phyloP scores from a whole-genome alignment of 2,113 vertebrate genomes.

The Cervus canadensis region DNA sequence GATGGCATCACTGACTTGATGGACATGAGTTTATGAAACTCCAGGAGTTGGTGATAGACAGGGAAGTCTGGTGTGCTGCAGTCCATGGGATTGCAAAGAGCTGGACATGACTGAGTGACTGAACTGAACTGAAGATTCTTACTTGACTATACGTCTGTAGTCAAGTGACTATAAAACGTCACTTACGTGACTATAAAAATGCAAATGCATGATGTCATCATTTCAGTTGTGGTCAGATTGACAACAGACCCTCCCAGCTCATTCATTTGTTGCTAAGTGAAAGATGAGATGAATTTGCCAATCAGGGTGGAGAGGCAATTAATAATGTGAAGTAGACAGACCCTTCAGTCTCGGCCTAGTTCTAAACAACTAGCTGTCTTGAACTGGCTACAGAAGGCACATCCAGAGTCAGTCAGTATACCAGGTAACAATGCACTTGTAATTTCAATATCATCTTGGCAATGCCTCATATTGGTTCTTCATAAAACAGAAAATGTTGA shows the following conservation, averaged over 20 bases:
- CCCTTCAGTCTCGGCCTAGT: background rate
- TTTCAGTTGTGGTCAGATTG: background rate
- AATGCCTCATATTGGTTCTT: background rate
- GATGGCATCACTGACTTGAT: background rate
- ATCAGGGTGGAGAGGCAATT: background rate
- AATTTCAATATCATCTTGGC: background rate
- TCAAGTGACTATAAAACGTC: background rate
- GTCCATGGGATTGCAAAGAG: background rate
- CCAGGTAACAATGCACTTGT: background rate
- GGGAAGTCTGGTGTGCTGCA: background rate
- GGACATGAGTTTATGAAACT: background rate
- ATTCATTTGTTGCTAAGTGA: background rate
- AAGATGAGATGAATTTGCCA: background rate
- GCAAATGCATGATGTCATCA: background rate
- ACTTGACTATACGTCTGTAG: background rate
- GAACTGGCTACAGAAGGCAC: background rate
- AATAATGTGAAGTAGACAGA: background rate
- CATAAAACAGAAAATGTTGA: background rate
- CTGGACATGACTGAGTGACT: background rate
- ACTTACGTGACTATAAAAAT: background rate
- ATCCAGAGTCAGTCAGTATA: background rate
- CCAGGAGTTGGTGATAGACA: background rate
- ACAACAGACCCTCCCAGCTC: background rate
- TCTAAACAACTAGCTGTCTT: background rate
- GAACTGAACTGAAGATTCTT: background rate